Base-by-base conservation (phyloP, 2,888 invertebrate species). In the Microctonus hyperodae region DNA sequence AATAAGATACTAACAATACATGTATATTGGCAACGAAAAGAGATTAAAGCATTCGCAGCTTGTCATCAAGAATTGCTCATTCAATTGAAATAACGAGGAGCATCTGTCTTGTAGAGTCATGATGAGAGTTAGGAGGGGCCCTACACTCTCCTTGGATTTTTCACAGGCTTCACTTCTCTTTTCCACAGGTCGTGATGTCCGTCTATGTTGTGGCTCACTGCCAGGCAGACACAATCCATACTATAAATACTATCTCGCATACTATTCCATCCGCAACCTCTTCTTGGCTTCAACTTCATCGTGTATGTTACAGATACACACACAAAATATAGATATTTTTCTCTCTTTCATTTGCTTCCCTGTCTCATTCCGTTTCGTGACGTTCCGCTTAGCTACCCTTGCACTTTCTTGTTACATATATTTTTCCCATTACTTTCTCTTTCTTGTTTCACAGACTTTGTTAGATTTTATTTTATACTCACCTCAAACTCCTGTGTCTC, bases 211-310 rank as follows among this genome's bases (percentile, higher is more conserved):
- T 78, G 79, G 79, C 76, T 67, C 50, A 62, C 70, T 78, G 82
- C 82, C 82, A 82, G 76, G 75, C 79, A 81, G 82, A 81, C 81
- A 80, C 81, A 80, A 81, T 81, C 79, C 79, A 76, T 75, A 78
- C 82, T 82, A 82, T 81, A 82, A 82, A 82, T 82, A 82, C 81
- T 74, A 69, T 70, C 58, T 64, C 65, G 67, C 74, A 72, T 70
- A 73, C 71, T 64, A 70, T 70, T 23, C 73, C 72, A 72, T 65
- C 72, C 73, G 16, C 16, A 69, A 73, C 70, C 73, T 67, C 62
- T 23, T 59, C 13, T 61, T 63, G 53, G 48, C 55, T 63, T 57
- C 51, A 67, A 64, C 48, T 62, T 37, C 33, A 28, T 33, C 20
- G 53, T 55, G 44, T n/a, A 44, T 37, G 16, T n/a, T n/a, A n/a